phyloP scores from a whole-genome alignment of 2,113 vertebrate species.

The Cynoglossus semilaevis region DNA sequence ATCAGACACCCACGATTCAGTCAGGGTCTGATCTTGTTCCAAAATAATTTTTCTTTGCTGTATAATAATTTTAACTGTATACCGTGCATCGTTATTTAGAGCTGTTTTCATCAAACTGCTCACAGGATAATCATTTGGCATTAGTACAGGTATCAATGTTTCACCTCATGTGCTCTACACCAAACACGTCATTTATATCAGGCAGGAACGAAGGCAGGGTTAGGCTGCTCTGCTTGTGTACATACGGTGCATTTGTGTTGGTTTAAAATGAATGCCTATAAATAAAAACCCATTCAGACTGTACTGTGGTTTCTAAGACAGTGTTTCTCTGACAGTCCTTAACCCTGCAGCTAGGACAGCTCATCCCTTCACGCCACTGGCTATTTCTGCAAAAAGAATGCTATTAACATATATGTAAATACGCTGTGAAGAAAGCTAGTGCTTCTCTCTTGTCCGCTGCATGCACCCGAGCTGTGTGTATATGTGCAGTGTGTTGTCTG shows the following conservation, averaged over 20 bases:
- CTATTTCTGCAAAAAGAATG: constrained; percentile 61
- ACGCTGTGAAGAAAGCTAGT: constrained; percentile 56
- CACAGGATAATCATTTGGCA: constrained; percentile 20
- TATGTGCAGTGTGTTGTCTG: constrained; percentile 1
- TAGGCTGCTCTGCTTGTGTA: neutral
- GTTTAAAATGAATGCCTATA: constrained; percentile 22
- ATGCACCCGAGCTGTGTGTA: constrained; percentile 58
- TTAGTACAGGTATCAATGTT: constrained; percentile 51
- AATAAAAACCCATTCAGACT: constrained; percentile 4
- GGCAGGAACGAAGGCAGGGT: too few species aligned
- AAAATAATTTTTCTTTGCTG: too few species aligned
- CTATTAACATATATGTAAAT: constrained; percentile 79
- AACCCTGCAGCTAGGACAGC: constrained; percentile 51
- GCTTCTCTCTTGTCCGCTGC: constrained; percentile 63
- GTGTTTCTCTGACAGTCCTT: constrained; percentile 30
- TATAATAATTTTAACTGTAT: too few species aligned
- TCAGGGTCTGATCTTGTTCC: too few species aligned
- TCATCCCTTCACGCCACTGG: constrained; percentile 49
- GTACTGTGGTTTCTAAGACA: constrained; percentile 29
- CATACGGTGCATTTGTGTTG: constrained; percentile 15
- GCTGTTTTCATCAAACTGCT: too few species aligned
- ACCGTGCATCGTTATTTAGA: too few species aligned
- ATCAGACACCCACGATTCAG: too few species aligned
- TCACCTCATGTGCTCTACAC: constrained; percentile 41
- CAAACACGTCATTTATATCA: constrained; percentile 58